A percentile compares a stretch with the other conserved stretches of the same genome.
phyloP scores from a whole-genome alignment of 2,888 invertebrate species.

The Eupithecia vulgata region DNA sequence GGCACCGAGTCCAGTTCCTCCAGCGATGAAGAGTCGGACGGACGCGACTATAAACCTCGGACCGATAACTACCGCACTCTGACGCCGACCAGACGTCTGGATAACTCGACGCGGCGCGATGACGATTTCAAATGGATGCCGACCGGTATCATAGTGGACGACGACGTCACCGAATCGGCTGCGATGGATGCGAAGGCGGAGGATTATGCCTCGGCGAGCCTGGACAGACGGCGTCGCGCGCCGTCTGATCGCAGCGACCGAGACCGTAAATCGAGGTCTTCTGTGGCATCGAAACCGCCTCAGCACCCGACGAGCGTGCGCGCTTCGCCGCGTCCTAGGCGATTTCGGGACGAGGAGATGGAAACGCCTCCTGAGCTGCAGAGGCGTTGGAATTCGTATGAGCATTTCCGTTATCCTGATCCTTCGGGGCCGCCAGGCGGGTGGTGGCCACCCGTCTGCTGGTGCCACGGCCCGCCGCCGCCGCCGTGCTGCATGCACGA shows the following conservation, averaged over 20 bases:
- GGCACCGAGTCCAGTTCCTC: constrained; percentile 72
- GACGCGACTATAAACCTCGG: constrained; percentile 80
- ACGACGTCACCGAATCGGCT: constrained; percentile 58
- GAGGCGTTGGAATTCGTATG: constrained; percentile 82
- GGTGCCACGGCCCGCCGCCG: constrained; percentile 78
- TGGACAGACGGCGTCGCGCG: constrained; percentile 82
- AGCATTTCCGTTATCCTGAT: constrained; percentile 86
- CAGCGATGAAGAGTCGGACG: constrained; percentile 72
- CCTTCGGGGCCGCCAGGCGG: constrained; percentile 51
- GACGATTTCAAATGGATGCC: constrained; percentile 88
- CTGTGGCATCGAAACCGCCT: constrained; percentile 81
- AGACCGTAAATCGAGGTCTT: constrained; percentile 86
- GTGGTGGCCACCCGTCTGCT: constrained; percentile 79
- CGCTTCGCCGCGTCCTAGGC: constrained; percentile 73
- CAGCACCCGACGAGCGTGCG: constrained; percentile 74
- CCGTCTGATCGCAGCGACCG: constrained; percentile 83
- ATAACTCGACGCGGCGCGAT: constrained; percentile 86
- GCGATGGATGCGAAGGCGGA: constrained; percentile 65
- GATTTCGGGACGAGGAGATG: constrained; percentile 68
- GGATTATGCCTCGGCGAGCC: constrained; percentile 76
- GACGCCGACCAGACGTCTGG: constrained; percentile 73
- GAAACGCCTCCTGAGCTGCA: constrained; percentile 76
- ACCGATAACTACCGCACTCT: constrained; percentile 84
- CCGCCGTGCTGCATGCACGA: constrained; percentile 76
- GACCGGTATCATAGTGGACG: constrained; percentile 67